Conservation (phyloP, 2,888 invertebrate genomes). For the Prosapia bicincta region DNA sequence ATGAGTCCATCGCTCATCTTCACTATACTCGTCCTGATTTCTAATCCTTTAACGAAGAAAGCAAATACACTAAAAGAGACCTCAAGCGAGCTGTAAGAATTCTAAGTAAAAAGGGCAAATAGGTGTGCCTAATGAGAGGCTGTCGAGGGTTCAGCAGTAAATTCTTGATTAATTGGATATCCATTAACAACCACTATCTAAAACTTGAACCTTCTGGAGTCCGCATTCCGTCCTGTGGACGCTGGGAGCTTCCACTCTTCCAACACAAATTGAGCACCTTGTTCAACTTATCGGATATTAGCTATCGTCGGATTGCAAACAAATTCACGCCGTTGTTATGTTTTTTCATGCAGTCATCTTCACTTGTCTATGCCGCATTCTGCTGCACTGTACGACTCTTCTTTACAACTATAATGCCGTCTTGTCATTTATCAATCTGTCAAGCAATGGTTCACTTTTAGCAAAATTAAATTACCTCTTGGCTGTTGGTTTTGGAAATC, state of each 20-base stretch:
- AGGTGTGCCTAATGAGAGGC: neutral
- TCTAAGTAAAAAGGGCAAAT: constrained; percentile 2
- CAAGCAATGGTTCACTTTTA: too few relatives aligned
- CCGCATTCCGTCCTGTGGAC: neutral
- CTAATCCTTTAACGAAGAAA: too few relatives aligned
- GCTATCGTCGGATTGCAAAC: neutral
- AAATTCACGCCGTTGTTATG: too few relatives aligned
- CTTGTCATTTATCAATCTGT: too few relatives aligned
- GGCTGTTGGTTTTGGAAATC: too few relatives aligned
- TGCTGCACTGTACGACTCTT: too few relatives aligned
- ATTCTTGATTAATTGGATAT: constrained; percentile 2
- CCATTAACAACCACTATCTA: constrained; percentile 2
- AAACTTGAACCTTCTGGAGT: neutral
- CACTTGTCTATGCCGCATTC: too few relatives aligned
- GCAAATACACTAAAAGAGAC: neutral
- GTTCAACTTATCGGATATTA: neutral
- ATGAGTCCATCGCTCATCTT: too few relatives aligned
- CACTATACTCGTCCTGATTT: too few relatives aligned
- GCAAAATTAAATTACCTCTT: too few relatives aligned
- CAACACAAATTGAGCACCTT: neutral
- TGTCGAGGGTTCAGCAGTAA: neutral
- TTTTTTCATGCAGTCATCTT: too few relatives aligned
- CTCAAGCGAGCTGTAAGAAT: neutral
- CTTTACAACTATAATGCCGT: too few relatives aligned
- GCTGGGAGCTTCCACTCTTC: neutral